Base-by-base conservation (phyloP, 2,113 vertebrate genomes). In the Rhinoderma darwinii region DNA sequence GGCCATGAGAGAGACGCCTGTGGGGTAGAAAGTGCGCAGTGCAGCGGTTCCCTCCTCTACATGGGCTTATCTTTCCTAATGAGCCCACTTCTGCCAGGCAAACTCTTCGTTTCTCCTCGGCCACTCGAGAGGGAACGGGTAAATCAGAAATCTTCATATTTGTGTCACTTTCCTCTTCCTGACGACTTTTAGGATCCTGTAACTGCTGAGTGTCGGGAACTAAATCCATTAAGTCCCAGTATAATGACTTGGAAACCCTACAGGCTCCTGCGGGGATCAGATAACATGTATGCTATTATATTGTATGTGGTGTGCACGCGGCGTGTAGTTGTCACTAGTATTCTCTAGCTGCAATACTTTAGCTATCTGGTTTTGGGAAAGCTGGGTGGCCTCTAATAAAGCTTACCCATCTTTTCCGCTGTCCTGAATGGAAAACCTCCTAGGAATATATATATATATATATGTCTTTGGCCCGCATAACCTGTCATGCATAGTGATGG, bases 191-290 rank as follows among this genome's bases (percentile, higher is more conserved):
- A 56, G 51, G 9, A 61, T 43, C 12, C 32, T 43, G 9, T 81
- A 81, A 63, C 44, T 50, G 35, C 54, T 39, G 77, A 39, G 54
- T 39, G 32, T 1, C 5, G 35, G 27, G 35, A 56, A 39, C 59
- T 39, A 20, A n/a, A 39, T 41, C 77, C 35, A n/a, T 80, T 37
- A 22, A 25, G 12, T 15, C 32, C 20, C 39, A 20, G 32, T 81
- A 61, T 63, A 61, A 81, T 61, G 78, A 81, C 25, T 63, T 20
- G 35, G 39, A 81, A 39, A 41, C 56, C 77, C 56, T n/a, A 27
- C 78, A 61, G 78, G 44, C 75, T 78, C 44, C 50, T 35, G 25
- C 74, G 50, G 76, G 78, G 51, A 82, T 15, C 5, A 18, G n/a
- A 56, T 56, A 79, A 79, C 7, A 39, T 39, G 76, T n/a, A 81